phyloP scores from a whole-genome alignment of 2,797 vertebrate species.

The Corythornis leucogaster region DNA sequence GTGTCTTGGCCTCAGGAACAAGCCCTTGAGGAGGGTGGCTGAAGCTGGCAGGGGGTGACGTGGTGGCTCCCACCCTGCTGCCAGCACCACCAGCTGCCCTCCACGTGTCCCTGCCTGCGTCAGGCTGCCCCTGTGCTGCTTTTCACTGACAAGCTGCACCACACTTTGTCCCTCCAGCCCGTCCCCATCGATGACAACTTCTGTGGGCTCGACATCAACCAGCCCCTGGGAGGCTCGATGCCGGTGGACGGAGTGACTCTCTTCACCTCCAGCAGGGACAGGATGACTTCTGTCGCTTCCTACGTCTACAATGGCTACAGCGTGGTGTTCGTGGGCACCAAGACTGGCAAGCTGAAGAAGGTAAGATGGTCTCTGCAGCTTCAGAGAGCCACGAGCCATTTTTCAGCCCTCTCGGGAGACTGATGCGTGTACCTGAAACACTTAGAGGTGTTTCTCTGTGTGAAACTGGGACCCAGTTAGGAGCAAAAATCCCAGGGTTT shows the following conservation, averaged over 20 bases:
- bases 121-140: neutral
- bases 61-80: neutral
- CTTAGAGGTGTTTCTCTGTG: accelerated
- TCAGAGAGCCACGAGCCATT: neutral
- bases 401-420: neutral
- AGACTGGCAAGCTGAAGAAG: constrained; percentile 96
- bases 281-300: constrained; percentile 94
- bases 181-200: constrained; percentile 98
- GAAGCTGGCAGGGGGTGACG: neutral
- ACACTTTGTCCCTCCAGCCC: constrained; percentile 81
- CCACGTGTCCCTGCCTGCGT: neutral
- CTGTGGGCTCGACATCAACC: constrained; percentile 98
- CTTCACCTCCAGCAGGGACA: constrained; percentile 92
- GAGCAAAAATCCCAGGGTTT: neutral
- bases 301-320: constrained; percentile 97
- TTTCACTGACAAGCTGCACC: neutral
- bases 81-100: neutral
- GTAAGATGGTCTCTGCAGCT: constrained; percentile 70
- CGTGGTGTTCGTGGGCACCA: constrained; percentile 96
- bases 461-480: neutral
- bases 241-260: constrained; percentile 92
- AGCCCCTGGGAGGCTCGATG: constrained; percentile 93
- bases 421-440: accelerated
- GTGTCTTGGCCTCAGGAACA: neutral
- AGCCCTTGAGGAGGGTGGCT: neutral